Base-by-base conservation (phyloP, 2,797 vertebrate genomes). In the Intellagama lesueurii region DNA sequence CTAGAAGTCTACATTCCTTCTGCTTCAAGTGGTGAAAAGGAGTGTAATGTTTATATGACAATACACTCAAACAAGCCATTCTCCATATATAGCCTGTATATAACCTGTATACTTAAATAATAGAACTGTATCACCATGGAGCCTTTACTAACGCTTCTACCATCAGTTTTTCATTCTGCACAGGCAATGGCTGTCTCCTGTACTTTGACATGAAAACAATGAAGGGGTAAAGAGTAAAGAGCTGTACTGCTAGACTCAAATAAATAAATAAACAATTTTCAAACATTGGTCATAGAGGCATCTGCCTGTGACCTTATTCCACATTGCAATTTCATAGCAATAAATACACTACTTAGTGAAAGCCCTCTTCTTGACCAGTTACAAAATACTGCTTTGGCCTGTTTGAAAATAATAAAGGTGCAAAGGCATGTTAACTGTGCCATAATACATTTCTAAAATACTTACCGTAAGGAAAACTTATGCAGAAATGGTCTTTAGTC, bases 301-400 rank as follows among this genome's bases (percentile, higher is more conserved):
- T 12, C 80, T 32, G 24, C 40, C 56, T 47, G 19, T 64, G 60
- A 40, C 24, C 35, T 22, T 79, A 52, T 81, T 56, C 32, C 66
- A 60, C 28, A 70, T 32, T 44, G 64, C 35, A 68, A 24, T 68
- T 49, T 83, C 28, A 81, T 49, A 47, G 30, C 47, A 56, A 81
- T 30, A 73, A 26, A 81, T 44, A 87, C 32, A 80, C 16, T 77
- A 52, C 47, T 11, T 77, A 3, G 44, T 24, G 30, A 47, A 60
- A 30, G 1, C 28, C 26, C 60, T 85, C 49, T 81, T 85, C 49
- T 81, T 30, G 24, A 8, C 17, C 64, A 88, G 3, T 35, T 79
- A 84, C 30, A 84, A 79, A 84, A 78, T 44, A 44, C 17, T 76
- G 40, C 44, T 68, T 40, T 83, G 68, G 64, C 30, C 56, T 86